A percentile compares a stretch with the other conserved stretches of the same genome.
These are phyloP conservation scores for Eucera pruinosa DNA, from an alignment of 2,888 invertebrate species.

Conservation along the genomic window DNA sequence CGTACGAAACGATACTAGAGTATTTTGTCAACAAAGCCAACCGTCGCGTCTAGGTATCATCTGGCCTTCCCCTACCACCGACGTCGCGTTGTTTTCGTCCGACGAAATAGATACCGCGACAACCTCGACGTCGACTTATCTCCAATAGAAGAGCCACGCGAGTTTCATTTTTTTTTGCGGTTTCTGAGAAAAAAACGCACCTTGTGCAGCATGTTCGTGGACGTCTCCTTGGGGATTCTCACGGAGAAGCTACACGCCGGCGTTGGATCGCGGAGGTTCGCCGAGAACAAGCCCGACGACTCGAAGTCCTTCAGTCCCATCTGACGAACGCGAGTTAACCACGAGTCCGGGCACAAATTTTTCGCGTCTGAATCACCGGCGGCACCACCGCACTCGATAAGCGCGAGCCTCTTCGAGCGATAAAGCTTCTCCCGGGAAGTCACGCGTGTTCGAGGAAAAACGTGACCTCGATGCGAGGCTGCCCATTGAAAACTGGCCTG, in stretches of 20 bases:
- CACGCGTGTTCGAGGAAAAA: slow-evolving; percentile 34
- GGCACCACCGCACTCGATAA: not conserved
- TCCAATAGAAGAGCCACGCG: no score
- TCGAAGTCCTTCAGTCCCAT: slow-evolving; percentile 22
- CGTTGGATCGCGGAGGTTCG: not conserved
- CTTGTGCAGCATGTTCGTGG: slow-evolving; percentile 70
- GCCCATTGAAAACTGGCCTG: slow-evolving; percentile 56
- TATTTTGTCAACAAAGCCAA: no score
- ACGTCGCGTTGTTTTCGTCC: no score
- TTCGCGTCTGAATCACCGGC: not conserved
- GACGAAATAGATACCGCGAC: no score
- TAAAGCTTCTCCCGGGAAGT: not conserved
- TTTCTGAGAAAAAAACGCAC: no score
- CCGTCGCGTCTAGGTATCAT: no score
- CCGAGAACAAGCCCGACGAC: not conserved
- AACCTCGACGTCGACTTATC: no score
- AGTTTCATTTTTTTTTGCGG: no score
- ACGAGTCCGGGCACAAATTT: not conserved
- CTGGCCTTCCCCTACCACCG: no score
- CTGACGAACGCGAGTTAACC: not conserved
- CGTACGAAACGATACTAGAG: no score
- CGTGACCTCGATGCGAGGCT: slow-evolving; percentile 33
- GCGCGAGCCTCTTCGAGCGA: not conserved
- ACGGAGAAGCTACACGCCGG: slow-evolving; percentile 16
- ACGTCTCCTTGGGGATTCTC: slow-evolving; percentile 65